Evolutionary conservation across 2,113 vertebrate species (phyloP), one percentile per base, ranked within the genome.

Genomic region (Passer montanus): DNA sequence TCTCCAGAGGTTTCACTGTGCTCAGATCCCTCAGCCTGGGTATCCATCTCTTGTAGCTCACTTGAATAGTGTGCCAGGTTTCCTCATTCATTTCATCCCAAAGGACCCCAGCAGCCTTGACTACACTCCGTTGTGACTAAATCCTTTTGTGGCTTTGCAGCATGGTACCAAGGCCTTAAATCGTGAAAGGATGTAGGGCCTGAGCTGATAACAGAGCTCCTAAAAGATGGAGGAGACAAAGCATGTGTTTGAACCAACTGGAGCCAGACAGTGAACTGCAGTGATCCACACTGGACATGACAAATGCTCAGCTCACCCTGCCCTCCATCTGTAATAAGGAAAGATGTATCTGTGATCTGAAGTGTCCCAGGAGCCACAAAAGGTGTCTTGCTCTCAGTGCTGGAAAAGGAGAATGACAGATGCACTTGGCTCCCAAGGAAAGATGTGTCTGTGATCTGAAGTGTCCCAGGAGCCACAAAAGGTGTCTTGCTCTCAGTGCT

Each of bases 121-220:
- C 31, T 73, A 19, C 17, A 13, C 41, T 37, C 22, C 80, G 14
- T 20, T 58, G 62, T 23, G 46, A 17, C 35, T 47, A 64, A 75
- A 52, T 72, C 8, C 11, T 79, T 76, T 84, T 1, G 4, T 24
- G 68, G 33, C 24, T 92, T 84, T 95, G 31, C 43, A 63, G 10
- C 17, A 11, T 1, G 4, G 43, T 35, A 22, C 17, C 21, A 69
- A 74, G 39, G 24, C 28, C 11, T 68, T 76, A 77, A 83, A 77
- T 33, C 0, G 0, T 43, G 37, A 23, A 91, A 77, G 23, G 6
- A 69, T 14, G 23, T 46, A 35, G 46, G 8, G 30, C 72, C 23
- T 53, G 41, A 87, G 13, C 10, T 82, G 30, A 41, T 68, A 76
- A 26, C 15, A 81, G 43, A 74, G 30, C 5, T 70, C 23, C 47